Base-by-base conservation (phyloP, 1,140 invertebrate genomes). In the Brachystomella parvula region DNA sequence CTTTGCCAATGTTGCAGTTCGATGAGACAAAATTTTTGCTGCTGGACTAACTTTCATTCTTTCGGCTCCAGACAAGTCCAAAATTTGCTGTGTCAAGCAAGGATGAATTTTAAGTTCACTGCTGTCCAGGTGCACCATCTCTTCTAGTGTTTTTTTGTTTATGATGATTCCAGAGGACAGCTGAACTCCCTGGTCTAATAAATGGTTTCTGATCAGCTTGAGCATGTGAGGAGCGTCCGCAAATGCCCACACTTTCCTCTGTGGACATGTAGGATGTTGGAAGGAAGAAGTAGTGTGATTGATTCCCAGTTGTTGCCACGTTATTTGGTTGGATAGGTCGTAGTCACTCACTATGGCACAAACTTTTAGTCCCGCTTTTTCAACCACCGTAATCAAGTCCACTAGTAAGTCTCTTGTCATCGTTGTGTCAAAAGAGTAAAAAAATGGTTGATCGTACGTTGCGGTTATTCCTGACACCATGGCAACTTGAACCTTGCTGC, bases 161-260 rank as follows among this genome's bases (percentile, higher is more conserved):
- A 71, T 69, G 0, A 61, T 29, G 15, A 39, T 65, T 29, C 66
- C 69, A 47, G 35, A 32, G 3, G 47, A 24, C n/a, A 72, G 19
- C 2, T 28, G 19, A 1, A 65, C 12, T 19, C 69, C 70, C 2
- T 64, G 47, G 35, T 73, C 72, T 1, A 73, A 0, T 9, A 72
- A 61, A 57, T 70, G 61, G 49, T 73, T 73, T 12, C 70, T 21
- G 9, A 70, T n/a, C 2, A 73, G 49, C 64, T 73, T 73, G 0
- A 73, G 24, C 1, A 73, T 21, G 53, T 73, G 72, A 0, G 72
- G 70, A 35, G 63, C 63, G 59, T 73, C 72, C 1, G 72, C 64
- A 63, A 73, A 73, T 28, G 72, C 61, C 30, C 19, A 68, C 21
- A 73, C 44, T 12, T 64, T 68, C 29, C 66, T 3, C 1, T 15